phyloP scores from a whole-genome alignment of 2,113 vertebrate species.

The Gymnogyps californianus region DNA sequence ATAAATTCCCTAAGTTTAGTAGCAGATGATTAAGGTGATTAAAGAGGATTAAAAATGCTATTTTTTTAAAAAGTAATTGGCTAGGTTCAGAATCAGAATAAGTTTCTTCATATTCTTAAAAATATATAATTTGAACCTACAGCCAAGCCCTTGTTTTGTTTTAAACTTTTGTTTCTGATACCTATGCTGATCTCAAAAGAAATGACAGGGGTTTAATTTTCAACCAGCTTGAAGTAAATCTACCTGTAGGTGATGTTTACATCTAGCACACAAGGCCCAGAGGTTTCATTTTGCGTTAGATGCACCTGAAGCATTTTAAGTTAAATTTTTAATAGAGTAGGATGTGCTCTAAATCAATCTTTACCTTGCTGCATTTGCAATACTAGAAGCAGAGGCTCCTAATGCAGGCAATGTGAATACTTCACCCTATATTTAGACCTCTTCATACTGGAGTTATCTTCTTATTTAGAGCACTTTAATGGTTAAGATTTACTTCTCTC shows the following conservation, averaged over 20 bases:
- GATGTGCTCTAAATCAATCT: neutral
- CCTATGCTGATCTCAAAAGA: neutral
- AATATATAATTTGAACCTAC: neutral
- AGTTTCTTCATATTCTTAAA: neutral
- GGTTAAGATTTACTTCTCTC: neutral
- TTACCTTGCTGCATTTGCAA: neutral
- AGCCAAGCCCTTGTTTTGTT: neutral
- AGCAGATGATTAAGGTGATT: neutral
- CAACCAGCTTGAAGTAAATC: neutral
- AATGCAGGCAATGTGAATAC: neutral
- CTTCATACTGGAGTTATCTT: neutral
- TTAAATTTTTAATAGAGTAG: neutral
- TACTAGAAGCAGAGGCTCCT: neutral
- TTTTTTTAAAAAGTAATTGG: neutral
- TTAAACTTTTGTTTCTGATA: neutral
- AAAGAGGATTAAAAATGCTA: neutral
- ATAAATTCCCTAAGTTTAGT: neutral
- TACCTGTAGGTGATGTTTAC: neutral
- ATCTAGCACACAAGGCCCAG: neutral
- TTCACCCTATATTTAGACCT: neutral
- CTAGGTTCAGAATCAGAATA: neutral
- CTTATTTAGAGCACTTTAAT: neutral
- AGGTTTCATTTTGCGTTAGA: neutral
- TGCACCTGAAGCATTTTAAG: neutral
- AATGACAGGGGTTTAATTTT: neutral